A percentile compares a stretch with the other conserved stretches of the same genome.
These are phyloP conservation scores for Eunapius fragilis DNA, from an alignment of 37 sponge, comb jelly and placozoan species.

Conservation along the genomic window DNA sequence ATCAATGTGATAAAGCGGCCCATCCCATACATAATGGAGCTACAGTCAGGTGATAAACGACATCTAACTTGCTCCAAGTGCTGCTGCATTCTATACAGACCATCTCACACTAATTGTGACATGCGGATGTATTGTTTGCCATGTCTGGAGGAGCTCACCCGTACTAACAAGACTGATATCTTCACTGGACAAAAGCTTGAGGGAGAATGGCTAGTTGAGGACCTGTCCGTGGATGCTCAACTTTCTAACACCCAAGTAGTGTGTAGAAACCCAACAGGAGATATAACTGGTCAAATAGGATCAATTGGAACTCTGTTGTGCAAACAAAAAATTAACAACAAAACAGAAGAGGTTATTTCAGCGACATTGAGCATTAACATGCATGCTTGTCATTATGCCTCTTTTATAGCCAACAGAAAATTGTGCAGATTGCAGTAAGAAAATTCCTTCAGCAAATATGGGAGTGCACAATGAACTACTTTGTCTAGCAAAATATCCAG, in stretches of 20 bases:
- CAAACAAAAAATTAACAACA: background rate
- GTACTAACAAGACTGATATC: constrained; percentile 81
- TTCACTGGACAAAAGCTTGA: constrained; percentile 66
- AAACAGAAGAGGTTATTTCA: constrained; percentile 39
- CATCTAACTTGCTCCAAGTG: constrained; percentile 69
- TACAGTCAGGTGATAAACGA: constrained; percentile 9
- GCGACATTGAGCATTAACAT: background rate
- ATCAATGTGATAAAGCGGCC: constrained; percentile 53
- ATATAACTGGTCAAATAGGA: constrained; percentile 42
- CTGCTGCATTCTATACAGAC: constrained; percentile 54
- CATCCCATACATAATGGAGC: constrained; percentile 18
- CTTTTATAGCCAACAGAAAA: constrained; percentile 33
- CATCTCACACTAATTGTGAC: constrained; percentile 37
- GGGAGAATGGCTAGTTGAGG: constrained; percentile 69
- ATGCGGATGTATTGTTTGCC: constrained; percentile 54
- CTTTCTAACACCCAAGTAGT: constrained; percentile 34
- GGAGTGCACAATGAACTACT: constrained; percentile 55
- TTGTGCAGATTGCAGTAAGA: constrained; percentile 81
- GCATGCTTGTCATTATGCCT: background rate
- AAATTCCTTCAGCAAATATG: constrained; percentile 51
- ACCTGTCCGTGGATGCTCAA: constrained; percentile 35
- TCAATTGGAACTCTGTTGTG: constrained; percentile 11
- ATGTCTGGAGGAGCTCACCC: constrained; percentile 78
- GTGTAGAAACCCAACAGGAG: constrained; percentile 33
- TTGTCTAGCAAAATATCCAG: constrained; percentile 63